Base-by-base conservation (phyloP, 1,140 invertebrate species). In the Ostrea denselamellosa region DNA sequence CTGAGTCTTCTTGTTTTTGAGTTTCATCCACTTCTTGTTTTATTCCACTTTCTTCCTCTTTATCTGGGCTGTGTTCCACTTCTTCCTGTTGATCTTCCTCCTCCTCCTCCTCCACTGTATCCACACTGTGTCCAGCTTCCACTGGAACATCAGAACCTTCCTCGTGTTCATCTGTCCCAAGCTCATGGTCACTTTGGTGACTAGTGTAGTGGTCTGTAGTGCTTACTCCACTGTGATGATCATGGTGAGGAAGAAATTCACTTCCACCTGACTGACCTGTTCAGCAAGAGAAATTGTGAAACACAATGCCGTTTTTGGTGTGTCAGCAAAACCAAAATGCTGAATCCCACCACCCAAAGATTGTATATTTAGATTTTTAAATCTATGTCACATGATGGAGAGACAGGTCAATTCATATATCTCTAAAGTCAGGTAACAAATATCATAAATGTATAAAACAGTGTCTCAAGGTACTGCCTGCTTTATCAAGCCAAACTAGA, bases 221-320 rank as follows among this genome's bases (percentile, higher is more conserved):
- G 56, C 68, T 88, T 58, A 83, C 65, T 22, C 77, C 86, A 83
- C 34, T 56, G 9, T 52, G 68, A 14, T 77, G 58, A 8, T 52
- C 88, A 19, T 83, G 56, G 44, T 89, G 87, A 65, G 56, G 87
- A 83, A 89, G 92, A 68, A 90, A 85, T 82, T 94, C 93, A 92
- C 93, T 92, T 1, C 90, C 90, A 51, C 90, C 93, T 54, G 93
- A 93, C 88, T 94, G 93, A 87, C 92, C 92, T 93, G 56, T 8
- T 89, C 3, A 83, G 53, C 14, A n/a, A 81, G 8, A 34, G 34
- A 5, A 44, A 44, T 44, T 44, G 34, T 44, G 34, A 44, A 44
- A 44, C 34, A 44, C 34, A 2, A 44, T 44, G 34, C 34, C 34
- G 2, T 44, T 44, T 44, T 44, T 44, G 34, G 34, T 44, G 34